phyloP scores from a whole-genome alignment of 2,888 invertebrate genomes.

The Synergus laeviventris region DNA sequence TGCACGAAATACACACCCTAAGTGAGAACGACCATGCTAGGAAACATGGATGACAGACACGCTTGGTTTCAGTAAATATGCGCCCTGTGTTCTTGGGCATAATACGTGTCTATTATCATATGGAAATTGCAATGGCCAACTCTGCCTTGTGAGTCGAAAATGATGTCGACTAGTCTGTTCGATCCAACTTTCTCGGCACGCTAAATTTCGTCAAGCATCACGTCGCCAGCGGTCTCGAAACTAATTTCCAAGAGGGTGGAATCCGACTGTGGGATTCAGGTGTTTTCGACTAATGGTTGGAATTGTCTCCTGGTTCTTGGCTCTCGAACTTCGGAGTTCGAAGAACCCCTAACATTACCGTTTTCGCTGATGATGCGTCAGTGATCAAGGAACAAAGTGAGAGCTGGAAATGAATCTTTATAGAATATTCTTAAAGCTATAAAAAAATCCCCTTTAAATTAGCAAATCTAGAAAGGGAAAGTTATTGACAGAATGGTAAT shows the following conservation, averaged over 20 bases:
- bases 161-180: slow-evolving; percentile 9
- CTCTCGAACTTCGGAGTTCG: not conserved
- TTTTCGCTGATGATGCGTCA: not conserved
- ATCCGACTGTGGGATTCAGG: slow-evolving; percentile 1
- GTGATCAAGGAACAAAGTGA: not conserved
- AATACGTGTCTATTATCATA: slow-evolving; percentile 18
- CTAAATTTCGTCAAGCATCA: slow-evolving; percentile 17
- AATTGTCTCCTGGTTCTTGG: slow-evolving; percentile 2
- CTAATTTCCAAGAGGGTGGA: slow-evolving; percentile 46
- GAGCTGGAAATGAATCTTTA: not conserved
- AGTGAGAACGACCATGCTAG: not conserved
- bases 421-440: not conserved
- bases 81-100: not conserved
- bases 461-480: not conserved
- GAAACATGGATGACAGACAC: slow-evolving; percentile 1
- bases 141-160: slow-evolving; percentile 2
- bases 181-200: slow-evolving; percentile 44
- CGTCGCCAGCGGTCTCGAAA: slow-evolving; percentile 24
- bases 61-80: slow-evolving; percentile 12
- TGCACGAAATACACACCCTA: not conserved
- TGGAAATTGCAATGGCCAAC: slow-evolving; percentile 29
- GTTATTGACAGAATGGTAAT: not conserved
- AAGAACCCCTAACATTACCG: not conserved
- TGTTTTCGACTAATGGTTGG: slow-evolving; percentile 1
- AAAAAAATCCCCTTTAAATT: not conserved